phyloP scores from a whole-genome alignment of 2,113 vertebrate genomes.

The Tympanuchus pallidicinctus region DNA sequence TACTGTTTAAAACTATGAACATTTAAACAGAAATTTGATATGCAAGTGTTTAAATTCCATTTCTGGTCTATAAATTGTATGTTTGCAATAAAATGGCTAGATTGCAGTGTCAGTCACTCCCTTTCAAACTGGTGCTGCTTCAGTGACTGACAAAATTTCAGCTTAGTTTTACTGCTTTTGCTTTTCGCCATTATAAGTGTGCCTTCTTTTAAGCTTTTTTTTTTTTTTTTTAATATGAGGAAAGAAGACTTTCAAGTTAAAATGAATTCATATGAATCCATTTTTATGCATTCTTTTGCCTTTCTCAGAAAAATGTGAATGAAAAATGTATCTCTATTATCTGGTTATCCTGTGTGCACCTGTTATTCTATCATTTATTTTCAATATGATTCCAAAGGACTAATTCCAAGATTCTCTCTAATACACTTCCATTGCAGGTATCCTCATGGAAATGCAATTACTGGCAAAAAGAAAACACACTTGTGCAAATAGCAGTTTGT shows the following conservation, averaged over 20 bases:
- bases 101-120: fast-evolving
- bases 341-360: not conserved
- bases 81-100: not conserved
- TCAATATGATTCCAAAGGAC: not conserved
- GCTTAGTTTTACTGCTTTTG: not conserved
- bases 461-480: not conserved
- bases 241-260: not conserved
- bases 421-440: not conserved
- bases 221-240: not conserved
- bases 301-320: not conserved
- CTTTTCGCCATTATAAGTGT: not conserved
- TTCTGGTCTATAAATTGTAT: not conserved
- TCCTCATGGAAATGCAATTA: not conserved
- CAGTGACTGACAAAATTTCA: not conserved
- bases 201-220: not conserved
- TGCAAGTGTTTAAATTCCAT: not conserved
- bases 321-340: not conserved
- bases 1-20: not conserved
- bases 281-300: not conserved
- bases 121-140: not conserved
- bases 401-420: not conserved
- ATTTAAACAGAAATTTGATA: not conserved
- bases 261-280: not conserved
- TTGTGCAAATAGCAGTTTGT: not conserved
- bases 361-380: not conserved